Base-by-base conservation (phyloP, 2,113 vertebrate genomes). In the Oreochromis niloticus region DNA sequence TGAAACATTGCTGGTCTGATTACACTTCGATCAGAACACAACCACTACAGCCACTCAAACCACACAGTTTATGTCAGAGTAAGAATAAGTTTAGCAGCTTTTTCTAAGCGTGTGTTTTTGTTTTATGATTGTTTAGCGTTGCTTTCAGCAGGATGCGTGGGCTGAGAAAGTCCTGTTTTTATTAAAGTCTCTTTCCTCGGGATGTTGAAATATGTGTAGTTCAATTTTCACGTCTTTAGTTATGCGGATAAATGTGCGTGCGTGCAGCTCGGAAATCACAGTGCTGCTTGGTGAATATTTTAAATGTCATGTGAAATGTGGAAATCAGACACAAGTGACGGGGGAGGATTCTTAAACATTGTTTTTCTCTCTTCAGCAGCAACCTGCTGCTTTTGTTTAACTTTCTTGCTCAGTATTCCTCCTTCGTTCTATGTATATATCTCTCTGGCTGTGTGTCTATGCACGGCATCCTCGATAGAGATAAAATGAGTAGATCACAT, bases 341-440 rank as follows among this genome's bases (percentile, higher is more conserved):
- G 80, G 80, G 39, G 54, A 9, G n/a, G 32, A 87, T 81, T 84
- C 30, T 73, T 68, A 61, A 73, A 81, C 32, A 52, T 88, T 79
- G 46, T 84, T 84, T 89, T 78, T 13, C 43, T 85, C 36, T 66
- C 24, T 24, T 22, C 71, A 71, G 80, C 66, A 79, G 87, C 66
- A 36, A 46, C 63, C 81, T 32, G 78, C 89, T 73, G 89, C 66
- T 79, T 86, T 89, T 87, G 86, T 92, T 92, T 85, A 68, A 91
- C 88, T 87, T 73, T 82, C 41, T 55, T 8, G 24, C 88, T 83
- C 75, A 55, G 82, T 78, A 34, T 80, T 82, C 80, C 80, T 89
- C 52, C 55, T 81, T 41, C 17, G 1, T 66, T 90, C 63, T 61
- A 32, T 84, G 17, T 50, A 30, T 85, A 24, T 27, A 36, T 54